A percentile compares a stretch with the other conserved stretches of the same genome.
phyloP scores from a whole-genome alignment of 2,888 invertebrate genomes.

The Malthinus seriepunctatus region DNA sequence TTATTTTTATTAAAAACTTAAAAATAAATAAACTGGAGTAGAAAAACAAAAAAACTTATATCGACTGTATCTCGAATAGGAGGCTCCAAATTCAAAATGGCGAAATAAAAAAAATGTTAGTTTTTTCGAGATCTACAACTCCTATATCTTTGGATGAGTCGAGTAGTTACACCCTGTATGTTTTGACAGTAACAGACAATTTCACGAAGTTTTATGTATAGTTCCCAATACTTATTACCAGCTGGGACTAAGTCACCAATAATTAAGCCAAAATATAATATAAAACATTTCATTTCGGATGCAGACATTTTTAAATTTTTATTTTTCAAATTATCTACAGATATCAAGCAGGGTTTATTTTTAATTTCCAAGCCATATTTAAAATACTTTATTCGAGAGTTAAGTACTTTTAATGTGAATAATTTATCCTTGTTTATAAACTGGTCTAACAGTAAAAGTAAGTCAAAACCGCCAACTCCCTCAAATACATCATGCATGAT shows the following conservation, averaged over 20 bases:
- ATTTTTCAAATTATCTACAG: slow-evolving; percentile 18
- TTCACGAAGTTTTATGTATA: background rate
- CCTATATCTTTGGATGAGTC: too few species aligned
- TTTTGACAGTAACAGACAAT: background rate
- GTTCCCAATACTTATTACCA: slow-evolving; percentile 12
- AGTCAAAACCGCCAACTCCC: slow-evolving; percentile 22
- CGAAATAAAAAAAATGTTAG: too few species aligned
- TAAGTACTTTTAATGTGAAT: slow-evolving; percentile 24
- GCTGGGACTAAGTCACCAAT: slow-evolving; percentile 30
- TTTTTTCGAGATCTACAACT: too few species aligned
- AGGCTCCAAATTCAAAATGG: too few species aligned
- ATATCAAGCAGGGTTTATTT: slow-evolving; percentile 30
- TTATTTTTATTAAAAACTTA: too few species aligned
- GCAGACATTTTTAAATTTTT: slow-evolving; percentile 33
- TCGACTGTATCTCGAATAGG: too few species aligned
- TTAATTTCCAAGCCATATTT: slow-evolving; percentile 14
- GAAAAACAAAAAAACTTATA: too few species aligned
- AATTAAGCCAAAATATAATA: slow-evolving; percentile 27
- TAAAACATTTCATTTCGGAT: slow-evolving; percentile 31
- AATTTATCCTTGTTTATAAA: slow-evolving; percentile 17
- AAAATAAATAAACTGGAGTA: too few species aligned
- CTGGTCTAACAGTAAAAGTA: slow-evolving; percentile 7
- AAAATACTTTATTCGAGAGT: slow-evolving; percentile 25
- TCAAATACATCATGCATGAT: slow-evolving; percentile 38
- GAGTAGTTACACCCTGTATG: too few species aligned